Conservation (phyloP, 2,113 vertebrate genomes). For the Paradoxurus hermaphroditus region DNA sequence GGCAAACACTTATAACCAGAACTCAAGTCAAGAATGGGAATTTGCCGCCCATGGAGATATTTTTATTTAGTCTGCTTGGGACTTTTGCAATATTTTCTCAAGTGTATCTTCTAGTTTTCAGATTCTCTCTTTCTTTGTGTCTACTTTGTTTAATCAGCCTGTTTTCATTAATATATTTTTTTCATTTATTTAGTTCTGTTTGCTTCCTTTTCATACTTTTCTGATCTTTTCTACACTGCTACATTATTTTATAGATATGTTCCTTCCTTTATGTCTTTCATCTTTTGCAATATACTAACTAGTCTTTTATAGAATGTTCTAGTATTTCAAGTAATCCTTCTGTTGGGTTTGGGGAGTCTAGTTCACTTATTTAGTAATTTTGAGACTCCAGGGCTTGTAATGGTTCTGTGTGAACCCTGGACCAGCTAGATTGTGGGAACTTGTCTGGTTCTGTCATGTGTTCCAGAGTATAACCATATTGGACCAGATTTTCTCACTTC, state of each 20-base stretch:
- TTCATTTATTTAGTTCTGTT: not conserved
- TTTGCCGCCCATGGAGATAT: no score
- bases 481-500: not conserved
- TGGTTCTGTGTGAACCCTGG: not conserved
- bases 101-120: not conserved
- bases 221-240: not conserved
- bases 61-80: constrained; percentile 7
- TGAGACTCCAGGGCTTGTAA: not conserved
- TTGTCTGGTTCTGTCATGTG: not conserved
- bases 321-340: not conserved
- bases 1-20: not conserved
- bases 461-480: not conserved
- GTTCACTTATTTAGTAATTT: not conserved
- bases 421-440: not conserved
- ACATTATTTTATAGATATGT: not conserved
- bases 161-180: not conserved
- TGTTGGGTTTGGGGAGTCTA: not conserved
- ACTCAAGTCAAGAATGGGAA: not conserved
- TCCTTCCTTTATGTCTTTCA: not conserved
- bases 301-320: not conserved
- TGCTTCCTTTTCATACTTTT: not conserved
- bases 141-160: not conserved
- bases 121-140: not conserved
- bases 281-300: not conserved
- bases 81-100: not conserved